Evolutionary conservation across 2,113 vertebrate genomes (phyloP), one percentile per base, ranked within the genome.

Genomic region (Lampris megalopsis): DNA sequence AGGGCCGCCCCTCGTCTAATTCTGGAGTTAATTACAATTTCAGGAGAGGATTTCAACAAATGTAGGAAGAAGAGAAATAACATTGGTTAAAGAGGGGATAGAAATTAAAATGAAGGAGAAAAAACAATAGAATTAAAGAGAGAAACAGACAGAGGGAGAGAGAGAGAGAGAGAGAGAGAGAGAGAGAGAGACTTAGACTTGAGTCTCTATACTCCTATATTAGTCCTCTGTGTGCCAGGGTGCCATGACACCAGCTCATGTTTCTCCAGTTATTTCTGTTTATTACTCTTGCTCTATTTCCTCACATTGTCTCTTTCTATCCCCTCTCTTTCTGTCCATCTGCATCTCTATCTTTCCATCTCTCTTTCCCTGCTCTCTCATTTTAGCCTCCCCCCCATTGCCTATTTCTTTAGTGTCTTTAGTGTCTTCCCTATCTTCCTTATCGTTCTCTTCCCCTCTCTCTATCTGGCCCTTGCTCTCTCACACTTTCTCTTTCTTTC

Each of bases 151-250:
- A 52, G 47, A 9, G 24, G 63, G 45, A 37, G 35, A 7, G 37
- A 9, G 5, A 24, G 10, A 38, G 45, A 8, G 24, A 41, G 35
- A 36, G 47, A 9, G 36, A 36, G 36, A 49, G 47, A 49, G 24
- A 49, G 63, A 66, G 24, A 48, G 13, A 6, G 8, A 24, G 35
- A 5, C 4, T 36, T 10, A 37, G 48, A 8, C 75, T 73, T 79
- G 50, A 67, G 79, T 79, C 65, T 24, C 40, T 0, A 54, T 42
- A 52, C 45, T 81, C 41, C 59, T 80, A 70, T 86, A 71, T 83
- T 80, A 77, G 69, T 70, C 49, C 38, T 38, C 24, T 41, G 4
- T 69, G 53, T 78, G 62, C 68, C 77, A 60, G 42, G 0, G 13
- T 38, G n/a, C n/a, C 11, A 68, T 45, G 37, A 3, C 53, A n/a